phyloP scores from a whole-genome alignment of 23 tunicate species.

The Clavelina lepadiformis region DNA sequence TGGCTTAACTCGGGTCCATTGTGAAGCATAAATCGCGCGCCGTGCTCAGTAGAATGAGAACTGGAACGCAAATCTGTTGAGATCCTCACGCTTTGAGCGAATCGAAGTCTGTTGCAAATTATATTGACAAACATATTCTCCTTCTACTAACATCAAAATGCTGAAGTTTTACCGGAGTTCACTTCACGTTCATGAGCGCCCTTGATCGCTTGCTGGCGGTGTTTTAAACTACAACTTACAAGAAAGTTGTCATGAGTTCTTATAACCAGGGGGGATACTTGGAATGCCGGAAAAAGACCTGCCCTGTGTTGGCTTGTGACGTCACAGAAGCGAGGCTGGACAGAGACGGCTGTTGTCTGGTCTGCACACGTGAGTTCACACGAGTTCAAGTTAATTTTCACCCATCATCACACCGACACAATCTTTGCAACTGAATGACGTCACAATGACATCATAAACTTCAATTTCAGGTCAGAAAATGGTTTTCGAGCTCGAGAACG shows the following conservation, averaged over 20 bases:
- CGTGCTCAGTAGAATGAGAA: too few relatives aligned
- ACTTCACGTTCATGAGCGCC: slow-evolving; percentile 1
- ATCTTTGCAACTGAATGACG: not conserved
- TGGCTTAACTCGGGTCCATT: too few relatives aligned
- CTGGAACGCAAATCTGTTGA: too few relatives aligned
- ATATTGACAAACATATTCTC: too few relatives aligned
- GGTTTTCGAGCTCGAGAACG: slow-evolving; percentile 20
- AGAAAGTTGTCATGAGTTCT: not conserved
- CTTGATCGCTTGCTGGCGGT: too few relatives aligned
- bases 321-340: not conserved
- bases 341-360: slow-evolving; percentile 71
- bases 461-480: slow-evolving; percentile 6
- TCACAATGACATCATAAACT: not conserved
- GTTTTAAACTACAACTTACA: too few relatives aligned
- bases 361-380: slow-evolving; percentile 39
- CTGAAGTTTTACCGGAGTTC: not conserved
- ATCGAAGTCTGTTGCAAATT: too few relatives aligned
- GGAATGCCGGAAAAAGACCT: slow-evolving; percentile 35
- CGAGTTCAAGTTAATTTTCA: too few relatives aligned
- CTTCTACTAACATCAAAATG: not conserved
- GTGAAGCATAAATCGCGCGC: too few relatives aligned
- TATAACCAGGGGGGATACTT: slow-evolving; percentile 21
- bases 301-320: slow-evolving; percentile 75
- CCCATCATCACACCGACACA: too few relatives aligned
- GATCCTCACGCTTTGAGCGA: too few relatives aligned